phyloP scores from a whole-genome alignment of 2,113 vertebrate genomes.

The Leptosomus discolor region DNA sequence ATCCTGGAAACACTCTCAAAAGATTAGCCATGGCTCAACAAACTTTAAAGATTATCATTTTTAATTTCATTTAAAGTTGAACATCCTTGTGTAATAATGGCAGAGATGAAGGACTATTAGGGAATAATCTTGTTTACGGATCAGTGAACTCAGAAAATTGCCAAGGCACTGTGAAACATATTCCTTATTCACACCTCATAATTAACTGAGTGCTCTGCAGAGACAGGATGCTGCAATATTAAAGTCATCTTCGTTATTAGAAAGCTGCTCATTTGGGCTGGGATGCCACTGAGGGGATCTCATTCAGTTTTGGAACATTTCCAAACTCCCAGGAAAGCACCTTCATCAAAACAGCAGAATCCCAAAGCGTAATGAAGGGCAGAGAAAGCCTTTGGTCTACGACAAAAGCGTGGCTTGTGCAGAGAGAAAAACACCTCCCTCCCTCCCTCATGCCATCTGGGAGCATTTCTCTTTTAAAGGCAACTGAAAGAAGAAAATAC shows the following conservation, averaged over 20 bases:
- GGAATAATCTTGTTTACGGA: conserved; percentile 66
- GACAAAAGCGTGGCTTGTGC: not conserved
- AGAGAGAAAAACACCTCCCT: not conserved
- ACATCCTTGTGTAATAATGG: conserved; percentile 43
- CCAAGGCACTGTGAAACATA: conserved; percentile 52
- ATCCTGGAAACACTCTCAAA: conserved; percentile 18
- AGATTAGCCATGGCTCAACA: conserved; percentile 12
- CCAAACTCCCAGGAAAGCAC: not conserved
- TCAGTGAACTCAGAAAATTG: conserved; percentile 60
- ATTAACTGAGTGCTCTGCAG: conserved; percentile 52
- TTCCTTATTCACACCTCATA: conserved; percentile 61
- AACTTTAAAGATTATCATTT: conserved; percentile 29
- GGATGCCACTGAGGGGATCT: not conserved
- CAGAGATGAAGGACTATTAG: conserved; percentile 52
- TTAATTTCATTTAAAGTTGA: conserved; percentile 61
- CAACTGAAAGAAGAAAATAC: not conserved
- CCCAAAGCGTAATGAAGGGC: not conserved
- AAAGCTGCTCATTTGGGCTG: conserved; percentile 34
- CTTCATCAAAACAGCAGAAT: not conserved
- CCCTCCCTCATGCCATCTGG: not conserved
- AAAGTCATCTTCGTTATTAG: not conserved
- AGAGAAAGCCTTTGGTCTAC: not conserved
- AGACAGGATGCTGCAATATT: conserved; percentile 37
- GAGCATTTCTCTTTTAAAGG: not conserved
- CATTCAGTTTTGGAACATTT: not conserved